Evolutionary conservation across 2,113 vertebrate species (phyloP).

Genomic region (Tautogolabrus adspersus): DNA sequence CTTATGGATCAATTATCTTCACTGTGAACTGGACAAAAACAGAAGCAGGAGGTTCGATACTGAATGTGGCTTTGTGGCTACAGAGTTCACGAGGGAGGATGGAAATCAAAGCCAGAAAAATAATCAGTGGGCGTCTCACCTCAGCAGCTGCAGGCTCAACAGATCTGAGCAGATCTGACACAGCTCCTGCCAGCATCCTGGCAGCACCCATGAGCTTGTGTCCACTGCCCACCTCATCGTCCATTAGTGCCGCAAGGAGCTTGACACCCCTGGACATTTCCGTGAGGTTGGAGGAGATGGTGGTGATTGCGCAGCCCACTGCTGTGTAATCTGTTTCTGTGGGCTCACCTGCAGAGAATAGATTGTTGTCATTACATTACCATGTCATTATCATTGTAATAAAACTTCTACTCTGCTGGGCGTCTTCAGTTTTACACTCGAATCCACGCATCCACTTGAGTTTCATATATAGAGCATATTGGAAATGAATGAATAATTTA

Average conservation of each 20-base stretch:
- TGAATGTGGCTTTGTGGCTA: constrained; percentile 14
- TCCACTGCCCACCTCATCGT: constrained; percentile 95
- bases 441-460: constrained; percentile 43
- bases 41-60: constrained; percentile 8
- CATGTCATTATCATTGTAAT: no score
- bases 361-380: constrained; percentile 30
- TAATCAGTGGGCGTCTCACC: constrained; percentile 80
- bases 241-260: constrained; percentile 95
- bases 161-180: constrained; percentile 95
- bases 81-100: constrained; percentile 25
- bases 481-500: constrained; percentile 40
- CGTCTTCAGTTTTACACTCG: constrained; percentile 49
- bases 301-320: constrained; percentile 98
- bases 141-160: constrained; percentile 96
- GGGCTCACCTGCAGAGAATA: constrained; percentile 89
- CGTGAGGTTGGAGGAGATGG: constrained; percentile 98
- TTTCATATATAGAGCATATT: constrained; percentile 53
- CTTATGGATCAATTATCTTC: constrained; percentile 43
- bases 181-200: constrained; percentile 92
- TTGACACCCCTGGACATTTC: constrained; percentile 99
- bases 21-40: constrained; percentile 12
- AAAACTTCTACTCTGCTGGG: constrained; percentile 32
- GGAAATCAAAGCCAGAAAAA: constrained; percentile 21
- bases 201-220: constrained; percentile 96
- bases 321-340: constrained; percentile 97